phyloP scores from a whole-genome alignment of 2,888 invertebrate species.

The Agriopis marginaria region DNA sequence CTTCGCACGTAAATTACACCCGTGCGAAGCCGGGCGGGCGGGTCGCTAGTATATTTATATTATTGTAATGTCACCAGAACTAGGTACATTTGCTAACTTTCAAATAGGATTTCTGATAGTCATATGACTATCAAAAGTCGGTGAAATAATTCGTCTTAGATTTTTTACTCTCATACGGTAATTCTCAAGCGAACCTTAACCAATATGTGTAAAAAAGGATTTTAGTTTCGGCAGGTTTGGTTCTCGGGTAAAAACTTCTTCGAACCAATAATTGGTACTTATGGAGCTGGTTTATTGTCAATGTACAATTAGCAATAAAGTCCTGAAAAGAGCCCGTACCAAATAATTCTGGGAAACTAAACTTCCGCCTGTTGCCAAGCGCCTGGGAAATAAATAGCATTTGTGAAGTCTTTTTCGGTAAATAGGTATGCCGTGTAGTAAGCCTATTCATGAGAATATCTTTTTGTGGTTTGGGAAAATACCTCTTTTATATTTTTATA shows the following conservation, averaged over 20 bases:
- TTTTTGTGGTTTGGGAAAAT: neutral
- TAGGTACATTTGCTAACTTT: too few species aligned
- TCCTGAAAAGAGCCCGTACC: constrained; percentile 1
- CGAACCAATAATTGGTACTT: constrained; percentile 1
- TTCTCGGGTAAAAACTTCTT: neutral
- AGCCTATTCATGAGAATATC: neutral
- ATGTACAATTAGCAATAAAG: constrained; percentile 6
- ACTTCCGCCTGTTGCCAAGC: constrained; percentile 2
- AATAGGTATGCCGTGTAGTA: neutral
- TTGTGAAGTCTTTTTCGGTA: constrained; percentile 5
- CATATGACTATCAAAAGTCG: too few species aligned
- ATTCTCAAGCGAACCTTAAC: too few species aligned
- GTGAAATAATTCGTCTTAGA: too few species aligned
- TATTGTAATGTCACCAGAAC: too few species aligned
- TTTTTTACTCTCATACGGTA: too few species aligned
- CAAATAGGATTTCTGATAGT: too few species aligned
- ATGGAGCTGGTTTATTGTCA: constrained; percentile 3
- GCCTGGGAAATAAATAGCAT: neutral
- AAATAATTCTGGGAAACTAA: neutral
- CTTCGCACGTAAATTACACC: too few species aligned
- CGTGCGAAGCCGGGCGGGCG: too few species aligned
- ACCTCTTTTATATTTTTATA: neutral
- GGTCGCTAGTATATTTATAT: too few species aligned
- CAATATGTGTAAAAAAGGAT: too few species aligned
- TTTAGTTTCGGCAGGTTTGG: too few species aligned